Conservation (phyloP, 1,140 invertebrate genomes). For the Manduca sexta region DNA sequence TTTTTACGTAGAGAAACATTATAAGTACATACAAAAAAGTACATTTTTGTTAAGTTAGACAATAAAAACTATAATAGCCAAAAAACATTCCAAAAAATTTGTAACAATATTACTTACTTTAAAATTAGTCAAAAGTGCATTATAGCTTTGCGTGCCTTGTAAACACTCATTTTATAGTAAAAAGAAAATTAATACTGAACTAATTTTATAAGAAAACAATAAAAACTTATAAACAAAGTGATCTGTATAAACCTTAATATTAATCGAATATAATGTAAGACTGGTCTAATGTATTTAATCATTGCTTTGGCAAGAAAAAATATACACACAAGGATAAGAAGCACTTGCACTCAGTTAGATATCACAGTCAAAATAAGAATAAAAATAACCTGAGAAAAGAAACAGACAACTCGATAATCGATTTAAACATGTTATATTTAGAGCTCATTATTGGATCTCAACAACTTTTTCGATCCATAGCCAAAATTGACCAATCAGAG, state of each 20-base stretch:
- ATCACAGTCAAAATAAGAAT: too few relatives aligned
- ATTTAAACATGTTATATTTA: too few relatives aligned
- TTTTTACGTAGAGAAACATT: constrained; percentile 18
- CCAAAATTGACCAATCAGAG: too few relatives aligned
- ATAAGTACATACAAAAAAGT: constrained; percentile 25
- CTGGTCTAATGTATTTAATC: constrained; percentile 24
- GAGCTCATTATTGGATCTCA: too few relatives aligned
- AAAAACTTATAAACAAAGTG: background rate
- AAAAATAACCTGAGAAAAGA: background rate
- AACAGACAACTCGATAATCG: too few relatives aligned
- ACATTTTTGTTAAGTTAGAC: constrained; percentile 6
- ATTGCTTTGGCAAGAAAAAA: constrained; percentile 20
- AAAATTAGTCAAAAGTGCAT: background rate
- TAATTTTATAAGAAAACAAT: background rate
- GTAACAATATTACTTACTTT: background rate
- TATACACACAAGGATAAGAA: too few relatives aligned
- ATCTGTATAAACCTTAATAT: constrained; percentile 3
- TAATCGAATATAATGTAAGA: constrained; percentile 29
- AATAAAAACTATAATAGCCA: constrained; percentile 6
- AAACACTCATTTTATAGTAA: too few relatives aligned
- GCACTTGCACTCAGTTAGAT: too few relatives aligned
- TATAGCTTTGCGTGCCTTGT: too few relatives aligned
- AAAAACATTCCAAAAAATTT: background rate
- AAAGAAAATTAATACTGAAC: background rate
- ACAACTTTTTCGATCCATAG: too few relatives aligned